Evolutionary conservation across 2,797 vertebrate genomes (phyloP), one percentile per base, ranked within the genome.

Genomic region (Hydrocynus forskahlii): DNA sequence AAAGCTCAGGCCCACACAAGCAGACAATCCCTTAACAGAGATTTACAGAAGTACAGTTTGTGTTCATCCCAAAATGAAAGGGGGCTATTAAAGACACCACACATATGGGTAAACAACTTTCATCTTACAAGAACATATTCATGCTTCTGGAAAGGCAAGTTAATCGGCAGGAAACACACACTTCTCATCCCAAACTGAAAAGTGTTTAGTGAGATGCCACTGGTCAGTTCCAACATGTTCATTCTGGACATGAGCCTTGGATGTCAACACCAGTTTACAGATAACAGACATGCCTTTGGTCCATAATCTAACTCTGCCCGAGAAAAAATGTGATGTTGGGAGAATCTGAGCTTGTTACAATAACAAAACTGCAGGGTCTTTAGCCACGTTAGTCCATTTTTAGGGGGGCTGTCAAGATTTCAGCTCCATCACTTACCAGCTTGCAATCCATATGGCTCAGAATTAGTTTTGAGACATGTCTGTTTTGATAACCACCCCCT

Each of bases 81-180:
- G 29, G 29, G 29, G 29, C 29, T 29, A 6, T 45, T 45, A 45
- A 45, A 0, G 43, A 45, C 6, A 45, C 1, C 43, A 45, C 43
- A 45, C 10, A n/a, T 8, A 25, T 0, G 10, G 4, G 10, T 12
- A 62, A 12, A 62, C 59, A 62, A 21, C n/a, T n/a, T 23, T 12
- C 5, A 60, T 62, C 12, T 29, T 3, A 17, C 62, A 64, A 1
- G 62, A 64, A 64, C 29, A 40, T 2, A 2, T 38, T 16, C 16
- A 7, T 40, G 7, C 14, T 17, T 17, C 14, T 21, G 19, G 7
- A 17, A 25, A 60, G 59, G 14, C 40, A 68, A 21, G 40, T 21
- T 19, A 9, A 67, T 67, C 38, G 43, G 21, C n/a, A 71, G 40
- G 45, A 69, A 23, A 69, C 40, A 69, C 45, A 50, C n/a, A 69